Percentiles rank a stretch among this genome's conserved stretches.
These are phyloP conservation scores for Sussaba pulchella DNA, from an alignment of 2,888 invertebrate species.

Conservation along the genomic window DNA sequence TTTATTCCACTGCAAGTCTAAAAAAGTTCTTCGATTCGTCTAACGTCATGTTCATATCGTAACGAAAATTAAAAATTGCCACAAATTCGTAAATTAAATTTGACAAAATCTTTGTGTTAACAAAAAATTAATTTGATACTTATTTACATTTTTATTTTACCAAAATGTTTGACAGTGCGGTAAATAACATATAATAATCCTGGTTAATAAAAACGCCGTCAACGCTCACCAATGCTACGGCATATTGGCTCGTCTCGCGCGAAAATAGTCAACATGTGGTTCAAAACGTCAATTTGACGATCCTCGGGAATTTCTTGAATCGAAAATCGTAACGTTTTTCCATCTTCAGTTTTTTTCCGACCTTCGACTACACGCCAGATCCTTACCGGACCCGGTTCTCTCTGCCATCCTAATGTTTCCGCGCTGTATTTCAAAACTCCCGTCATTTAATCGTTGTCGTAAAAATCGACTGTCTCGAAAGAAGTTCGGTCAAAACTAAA, in stretches of 20 bases:
- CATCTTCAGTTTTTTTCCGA: slow-evolving; percentile 59
- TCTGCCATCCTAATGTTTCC: slow-evolving; percentile 28
- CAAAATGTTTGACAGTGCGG: neutral
- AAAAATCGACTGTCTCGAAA: too few relatives aligned
- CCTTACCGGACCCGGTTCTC: slow-evolving; percentile 73
- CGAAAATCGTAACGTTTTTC: slow-evolving; percentile 70
- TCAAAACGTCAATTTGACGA: slow-evolving; percentile 73
- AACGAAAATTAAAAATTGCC: too few relatives aligned
- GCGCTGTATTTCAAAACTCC: neutral
- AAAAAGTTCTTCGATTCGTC: too few relatives aligned
- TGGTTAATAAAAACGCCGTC: neutral
- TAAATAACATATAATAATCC: neutral
- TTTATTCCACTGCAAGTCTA: neutral
- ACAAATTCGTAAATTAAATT: too few relatives aligned
- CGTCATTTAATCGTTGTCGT: too few relatives aligned
- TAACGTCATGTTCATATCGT: too few relatives aligned
- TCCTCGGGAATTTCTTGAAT: slow-evolving; percentile 79
- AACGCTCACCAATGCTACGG: slow-evolving; percentile 70
- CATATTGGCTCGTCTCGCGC: slow-evolving; percentile 73
- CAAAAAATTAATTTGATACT: too few relatives aligned
- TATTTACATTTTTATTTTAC: neutral
- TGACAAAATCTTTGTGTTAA: too few relatives aligned
- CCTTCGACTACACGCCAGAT: slow-evolving; percentile 75
- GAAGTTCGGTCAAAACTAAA: too few relatives aligned
- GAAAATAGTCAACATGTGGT: slow-evolving; percentile 73